Evolutionary conservation across 53 echinoderm and acorn worm genomes (phyloP).

Genomic region (Stichopus horrens): DNA sequence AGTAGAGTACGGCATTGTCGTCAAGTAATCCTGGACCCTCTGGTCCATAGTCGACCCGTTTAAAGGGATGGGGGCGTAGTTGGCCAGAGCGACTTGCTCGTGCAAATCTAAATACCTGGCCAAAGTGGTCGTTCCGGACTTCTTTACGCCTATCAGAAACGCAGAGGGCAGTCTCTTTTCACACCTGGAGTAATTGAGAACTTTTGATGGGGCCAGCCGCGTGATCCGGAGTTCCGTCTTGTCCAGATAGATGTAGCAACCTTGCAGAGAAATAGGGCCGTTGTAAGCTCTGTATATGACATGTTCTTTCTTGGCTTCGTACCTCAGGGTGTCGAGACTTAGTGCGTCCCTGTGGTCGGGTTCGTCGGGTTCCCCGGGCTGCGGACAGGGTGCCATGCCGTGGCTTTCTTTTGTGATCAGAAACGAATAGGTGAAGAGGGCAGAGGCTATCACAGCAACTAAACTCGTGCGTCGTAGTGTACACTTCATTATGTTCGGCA

Average conservation of each 20-base stretch:
- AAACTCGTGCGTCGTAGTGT: not conserved
- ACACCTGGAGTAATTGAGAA: conserved; percentile 4
- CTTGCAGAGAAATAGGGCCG: not conserved
- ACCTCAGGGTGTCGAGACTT: not conserved
- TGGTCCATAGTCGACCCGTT: not conserved
- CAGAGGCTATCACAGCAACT: not conserved
- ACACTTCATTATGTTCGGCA: too few relatives aligned
- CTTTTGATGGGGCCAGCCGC: not conserved
- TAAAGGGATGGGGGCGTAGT: not conserved
- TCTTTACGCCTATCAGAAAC: conserved; percentile 47
- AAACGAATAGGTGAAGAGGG: not conserved
- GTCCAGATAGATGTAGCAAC: conserved; percentile 17
- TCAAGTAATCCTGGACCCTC: conserved; percentile 9
- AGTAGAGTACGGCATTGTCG: conserved; percentile 43
- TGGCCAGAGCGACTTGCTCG: not conserved
- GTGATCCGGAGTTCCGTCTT: not conserved
- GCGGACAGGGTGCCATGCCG: not conserved
- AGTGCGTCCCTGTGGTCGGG: not conserved
- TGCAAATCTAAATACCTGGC: conserved; percentile 51
- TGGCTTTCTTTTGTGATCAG: not conserved
- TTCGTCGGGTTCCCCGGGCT: not conserved
- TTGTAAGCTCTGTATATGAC: not conserved
- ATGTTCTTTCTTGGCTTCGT: conserved; percentile 2
- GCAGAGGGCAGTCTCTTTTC: conserved; percentile 36
- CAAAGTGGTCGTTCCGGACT: conserved; percentile 54